A percentile compares a stretch with the other conserved stretches of the same genome.
phyloP scores from a whole-genome alignment of 2,113 vertebrate species.

The Anolis carolinensis region DNA sequence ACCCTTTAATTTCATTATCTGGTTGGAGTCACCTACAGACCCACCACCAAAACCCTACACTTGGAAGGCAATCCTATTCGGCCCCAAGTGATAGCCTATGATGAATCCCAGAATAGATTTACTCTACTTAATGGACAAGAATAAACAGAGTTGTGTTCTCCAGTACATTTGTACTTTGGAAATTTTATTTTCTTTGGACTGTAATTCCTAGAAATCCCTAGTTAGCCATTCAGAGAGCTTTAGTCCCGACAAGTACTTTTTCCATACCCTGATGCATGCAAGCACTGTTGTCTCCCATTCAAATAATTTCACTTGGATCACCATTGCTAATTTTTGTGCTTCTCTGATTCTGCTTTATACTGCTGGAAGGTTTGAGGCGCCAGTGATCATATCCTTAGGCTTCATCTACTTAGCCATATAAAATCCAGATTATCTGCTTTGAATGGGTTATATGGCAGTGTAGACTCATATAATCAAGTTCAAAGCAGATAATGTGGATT shows the following conservation, averaged over 20 bases:
- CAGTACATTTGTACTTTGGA: not conserved
- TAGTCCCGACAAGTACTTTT: not conserved
- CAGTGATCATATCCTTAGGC: not conserved
- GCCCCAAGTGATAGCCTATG: no score
- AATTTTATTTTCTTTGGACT: no score
- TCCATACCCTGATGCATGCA: not conserved
- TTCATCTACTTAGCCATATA: no score
- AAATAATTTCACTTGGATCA: not conserved
- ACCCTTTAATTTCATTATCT: conserved; percentile 60
- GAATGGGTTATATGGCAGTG: no score
- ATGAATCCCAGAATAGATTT: not conserved
- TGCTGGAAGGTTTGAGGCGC: not conserved
- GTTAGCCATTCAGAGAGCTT: no score
- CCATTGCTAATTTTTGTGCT: not conserved
- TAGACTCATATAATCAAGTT: no score
- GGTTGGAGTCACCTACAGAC: conserved; percentile 18
- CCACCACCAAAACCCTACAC: no score
- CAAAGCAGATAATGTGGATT: no score
- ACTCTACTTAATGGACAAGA: not conserved
- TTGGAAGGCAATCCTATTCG: no score
- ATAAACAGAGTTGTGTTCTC: not conserved
- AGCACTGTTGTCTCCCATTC: not conserved
- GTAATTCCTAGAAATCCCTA: no score
- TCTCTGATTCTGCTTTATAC: not conserved
- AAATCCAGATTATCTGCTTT: no score